Conservation (phyloP, 2,113 vertebrate species). For the Orientallactaga bullata region DNA sequence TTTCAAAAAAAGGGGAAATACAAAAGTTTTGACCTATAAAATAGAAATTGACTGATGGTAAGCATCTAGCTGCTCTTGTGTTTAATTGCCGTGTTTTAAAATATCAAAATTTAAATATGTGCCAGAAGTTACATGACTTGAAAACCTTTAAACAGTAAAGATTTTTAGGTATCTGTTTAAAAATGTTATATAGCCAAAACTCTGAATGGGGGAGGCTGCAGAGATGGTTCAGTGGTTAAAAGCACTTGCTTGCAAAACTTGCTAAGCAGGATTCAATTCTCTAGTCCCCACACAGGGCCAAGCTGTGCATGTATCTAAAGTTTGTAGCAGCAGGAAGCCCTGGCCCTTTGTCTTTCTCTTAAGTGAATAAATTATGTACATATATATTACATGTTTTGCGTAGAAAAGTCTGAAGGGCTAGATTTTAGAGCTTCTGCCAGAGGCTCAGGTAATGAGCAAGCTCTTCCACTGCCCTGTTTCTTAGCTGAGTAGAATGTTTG, state of each 20-base stretch:
- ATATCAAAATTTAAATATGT: neutral
- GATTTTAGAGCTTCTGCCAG: neutral
- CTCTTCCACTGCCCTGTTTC: neutral
- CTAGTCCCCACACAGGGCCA: too few relatives aligned
- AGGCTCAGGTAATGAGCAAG: accelerated
- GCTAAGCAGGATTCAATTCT: neutral
- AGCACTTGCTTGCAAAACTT: too few relatives aligned
- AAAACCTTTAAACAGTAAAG: neutral
- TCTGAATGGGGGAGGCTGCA: neutral
- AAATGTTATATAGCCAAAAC: neutral
- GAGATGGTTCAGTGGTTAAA: too few relatives aligned
- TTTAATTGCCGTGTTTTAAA: conserved; percentile 7
- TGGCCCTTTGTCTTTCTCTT: too few relatives aligned
- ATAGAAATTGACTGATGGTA: neutral
- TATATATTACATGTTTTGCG: too few relatives aligned
- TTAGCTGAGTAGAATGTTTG: neutral
- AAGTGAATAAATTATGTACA: too few relatives aligned
- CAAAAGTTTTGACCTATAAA: neutral
- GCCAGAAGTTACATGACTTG: neutral
- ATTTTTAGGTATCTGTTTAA: neutral
- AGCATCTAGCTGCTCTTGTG: neutral
- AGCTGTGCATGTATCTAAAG: too few relatives aligned
- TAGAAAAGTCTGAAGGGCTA: too few relatives aligned
- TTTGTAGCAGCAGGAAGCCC: too few relatives aligned
- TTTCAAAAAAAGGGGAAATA: neutral